Evolutionary conservation across 2,113 vertebrate genomes (phyloP).

Genomic region (Laticauda colubrina): DNA sequence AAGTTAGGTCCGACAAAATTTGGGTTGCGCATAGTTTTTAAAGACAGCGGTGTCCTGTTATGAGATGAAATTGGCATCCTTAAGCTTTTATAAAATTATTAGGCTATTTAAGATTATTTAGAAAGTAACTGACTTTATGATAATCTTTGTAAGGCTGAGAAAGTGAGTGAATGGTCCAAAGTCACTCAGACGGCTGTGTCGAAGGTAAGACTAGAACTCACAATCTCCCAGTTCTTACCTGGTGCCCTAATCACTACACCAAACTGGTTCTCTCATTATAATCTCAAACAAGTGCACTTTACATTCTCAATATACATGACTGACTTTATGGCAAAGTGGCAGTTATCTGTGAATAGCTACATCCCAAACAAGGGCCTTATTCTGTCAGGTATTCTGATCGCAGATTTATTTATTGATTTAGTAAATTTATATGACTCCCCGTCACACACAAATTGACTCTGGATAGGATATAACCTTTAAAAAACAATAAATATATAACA

Average conservation of each 20-base stretch:
- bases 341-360: background rate
- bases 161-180: background rate
- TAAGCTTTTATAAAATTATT: background rate
- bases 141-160: background rate
- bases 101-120: background rate
- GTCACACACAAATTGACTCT: no score
- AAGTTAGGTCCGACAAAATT: background rate
- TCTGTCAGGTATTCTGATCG: background rate
- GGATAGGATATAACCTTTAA: no score
- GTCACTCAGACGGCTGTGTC: background rate
- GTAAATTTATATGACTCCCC: no score
- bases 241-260: background rate
- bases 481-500: no score
- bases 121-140: background rate
- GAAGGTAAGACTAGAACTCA: background rate
- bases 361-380: background rate
- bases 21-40: background rate
- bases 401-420: background rate
- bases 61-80: background rate
- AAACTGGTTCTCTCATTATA: background rate
- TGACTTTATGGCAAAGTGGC: background rate
- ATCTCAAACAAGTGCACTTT: background rate
- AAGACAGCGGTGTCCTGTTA: background rate
- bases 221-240: background rate
- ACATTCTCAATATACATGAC: background rate